Evolutionary conservation across 2,888 invertebrate genomes (phyloP).

Genomic region (Drosophila siamana): DNA sequence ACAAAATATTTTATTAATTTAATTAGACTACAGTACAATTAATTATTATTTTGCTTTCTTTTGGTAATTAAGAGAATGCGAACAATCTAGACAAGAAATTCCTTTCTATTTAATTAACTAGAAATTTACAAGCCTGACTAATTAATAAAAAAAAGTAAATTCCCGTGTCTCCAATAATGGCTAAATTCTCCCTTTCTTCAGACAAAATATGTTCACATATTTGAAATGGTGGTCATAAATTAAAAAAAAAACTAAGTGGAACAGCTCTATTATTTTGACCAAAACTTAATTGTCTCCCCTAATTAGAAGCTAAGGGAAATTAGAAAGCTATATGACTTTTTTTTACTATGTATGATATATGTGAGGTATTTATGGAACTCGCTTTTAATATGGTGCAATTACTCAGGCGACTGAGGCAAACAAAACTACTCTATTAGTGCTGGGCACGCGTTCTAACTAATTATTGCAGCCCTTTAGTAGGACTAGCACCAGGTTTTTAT

Average conservation of each 20-base stretch:
- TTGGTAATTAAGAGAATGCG: no score
- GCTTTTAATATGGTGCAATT: conserved; percentile 44
- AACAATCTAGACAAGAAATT: neutral
- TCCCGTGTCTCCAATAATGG: no score
- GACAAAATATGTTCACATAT: neutral
- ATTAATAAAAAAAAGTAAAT: no score
- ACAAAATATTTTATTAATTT: no score
- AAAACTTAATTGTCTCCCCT: neutral
- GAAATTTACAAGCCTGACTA: no score
- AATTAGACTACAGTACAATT: no score
- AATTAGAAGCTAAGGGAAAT: conserved; percentile 2
- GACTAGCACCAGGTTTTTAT: conserved; percentile 1
- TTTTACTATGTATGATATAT: neutral
- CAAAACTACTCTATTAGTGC: conserved; percentile 60
- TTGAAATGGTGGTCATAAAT: no score
- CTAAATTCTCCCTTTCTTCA: neutral
- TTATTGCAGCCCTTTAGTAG: conserved; percentile 33
- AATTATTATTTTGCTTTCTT: no score
- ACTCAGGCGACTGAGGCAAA: conserved; percentile 36
- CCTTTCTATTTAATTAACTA: no score
- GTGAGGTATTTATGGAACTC: conserved; percentile 12
- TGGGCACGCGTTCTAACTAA: conserved; percentile 51
- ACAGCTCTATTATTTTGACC: neutral
- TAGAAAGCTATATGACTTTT: conserved; percentile 1
- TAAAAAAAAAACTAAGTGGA: neutral